These are phyloP conservation scores for Leiothrix lutea DNA, from an alignment of 2,113 vertebrate species.

Conservation along the genomic window DNA sequence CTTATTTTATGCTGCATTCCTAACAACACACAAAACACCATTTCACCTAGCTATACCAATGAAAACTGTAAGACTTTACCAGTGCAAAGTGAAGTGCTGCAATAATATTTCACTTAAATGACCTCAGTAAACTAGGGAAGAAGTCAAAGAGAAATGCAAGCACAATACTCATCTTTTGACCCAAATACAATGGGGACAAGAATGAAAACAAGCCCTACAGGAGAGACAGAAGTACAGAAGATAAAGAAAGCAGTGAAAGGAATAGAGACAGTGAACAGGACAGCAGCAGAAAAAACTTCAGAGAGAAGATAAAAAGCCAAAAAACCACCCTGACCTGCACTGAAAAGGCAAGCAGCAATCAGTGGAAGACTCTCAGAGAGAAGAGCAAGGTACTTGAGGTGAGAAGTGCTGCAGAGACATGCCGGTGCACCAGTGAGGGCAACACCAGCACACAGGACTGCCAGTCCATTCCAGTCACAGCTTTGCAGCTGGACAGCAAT, in stretches of 20 bases:
- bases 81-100: neutral
- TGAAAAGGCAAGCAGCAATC: neutral
- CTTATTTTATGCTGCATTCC: neutral
- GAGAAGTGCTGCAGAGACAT: neutral
- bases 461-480: neutral
- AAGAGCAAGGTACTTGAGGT: neutral
- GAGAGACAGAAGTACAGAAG: neutral
- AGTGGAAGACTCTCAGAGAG: conserved; percentile 15
- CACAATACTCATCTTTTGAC: neutral
- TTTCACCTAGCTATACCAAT: neutral
- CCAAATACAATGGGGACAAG: neutral
- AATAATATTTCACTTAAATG: neutral
- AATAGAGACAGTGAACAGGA: neutral
- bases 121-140: neutral
- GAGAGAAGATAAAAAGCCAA: neutral
- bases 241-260: neutral
- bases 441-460: neutral
- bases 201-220: neutral
- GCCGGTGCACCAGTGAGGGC: neutral
- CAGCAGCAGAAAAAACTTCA: neutral
- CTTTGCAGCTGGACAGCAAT: neutral
- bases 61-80: neutral
- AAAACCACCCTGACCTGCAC: neutral
- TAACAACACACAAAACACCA: neutral
- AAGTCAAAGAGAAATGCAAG: neutral